Percentiles rank a stretch among this genome's conserved stretches.
phyloP scores from a whole-genome alignment of 2,797 vertebrate species.

The Enteromius anoplus region DNA sequence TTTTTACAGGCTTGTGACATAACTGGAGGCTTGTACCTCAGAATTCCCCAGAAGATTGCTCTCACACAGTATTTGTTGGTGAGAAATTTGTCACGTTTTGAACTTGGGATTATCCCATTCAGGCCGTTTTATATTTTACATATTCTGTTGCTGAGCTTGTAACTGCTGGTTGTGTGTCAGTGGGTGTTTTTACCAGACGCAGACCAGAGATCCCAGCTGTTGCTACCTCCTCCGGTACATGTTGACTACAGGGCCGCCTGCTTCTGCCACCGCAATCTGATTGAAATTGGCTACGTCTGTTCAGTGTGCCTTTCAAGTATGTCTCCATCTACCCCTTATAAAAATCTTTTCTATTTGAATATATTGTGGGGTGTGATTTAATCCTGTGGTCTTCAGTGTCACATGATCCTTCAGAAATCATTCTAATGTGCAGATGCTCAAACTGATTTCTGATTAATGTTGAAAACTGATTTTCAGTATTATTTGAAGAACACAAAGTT shows the following conservation, averaged over 20 bases:
- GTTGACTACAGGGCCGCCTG: slow-evolving; percentile 97
- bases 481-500: neutral
- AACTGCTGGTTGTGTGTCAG: slow-evolving; percentile 69
- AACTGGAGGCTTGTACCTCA: slow-evolving; percentile 94
- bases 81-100: slow-evolving; percentile 56
- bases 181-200: slow-evolving; percentile 96
- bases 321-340: slow-evolving; percentile 57
- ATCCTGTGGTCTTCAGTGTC: neutral
- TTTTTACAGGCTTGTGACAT: slow-evolving; percentile 92
- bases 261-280: slow-evolving; percentile 96
- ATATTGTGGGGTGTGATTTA: neutral
- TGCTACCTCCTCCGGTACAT: slow-evolving; percentile 88
- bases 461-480: neutral
- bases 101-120: neutral
- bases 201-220: slow-evolving; percentile 90
- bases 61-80: slow-evolving; percentile 95
- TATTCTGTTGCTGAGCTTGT: neutral
- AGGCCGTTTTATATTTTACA: neutral
- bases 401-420: neutral
- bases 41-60: slow-evolving; percentile 89
- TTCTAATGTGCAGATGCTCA: neutral
- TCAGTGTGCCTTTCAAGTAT: slow-evolving; percentile 98
- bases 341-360: neutral
- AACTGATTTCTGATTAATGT: neutral
- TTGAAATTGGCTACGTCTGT: slow-evolving; percentile 97